These are phyloP conservation scores for Heliothis peltigera DNA, from an alignment of 2,888 invertebrate species.

Conservation along the genomic window DNA sequence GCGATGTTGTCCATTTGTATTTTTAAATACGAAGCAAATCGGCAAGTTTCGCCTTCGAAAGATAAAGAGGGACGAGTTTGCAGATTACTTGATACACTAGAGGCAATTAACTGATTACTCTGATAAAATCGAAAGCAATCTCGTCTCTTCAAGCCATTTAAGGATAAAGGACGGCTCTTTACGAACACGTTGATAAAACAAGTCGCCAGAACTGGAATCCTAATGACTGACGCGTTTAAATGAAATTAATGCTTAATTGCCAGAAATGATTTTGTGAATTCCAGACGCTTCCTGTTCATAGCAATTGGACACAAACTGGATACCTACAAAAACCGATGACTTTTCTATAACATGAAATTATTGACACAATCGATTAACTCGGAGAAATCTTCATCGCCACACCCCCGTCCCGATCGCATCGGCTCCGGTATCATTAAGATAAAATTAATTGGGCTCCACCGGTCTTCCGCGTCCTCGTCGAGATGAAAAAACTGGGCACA, in stretches of 20 bases:
- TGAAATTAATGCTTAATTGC: conserved; percentile 21
- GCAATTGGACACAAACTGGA: conserved; percentile 27
- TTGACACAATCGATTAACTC: conserved; percentile 78
- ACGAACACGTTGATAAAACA: conserved; percentile 19
- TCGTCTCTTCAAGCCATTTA: conserved; percentile 19
- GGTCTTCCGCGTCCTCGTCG: conserved; percentile 85
- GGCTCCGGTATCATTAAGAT: conserved; percentile 78
- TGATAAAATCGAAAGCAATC: conserved; percentile 48
- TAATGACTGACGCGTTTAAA: conserved; percentile 22
- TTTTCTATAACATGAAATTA: conserved; percentile 60
- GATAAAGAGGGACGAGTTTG: conserved; percentile 39
- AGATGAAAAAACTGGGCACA: conserved; percentile 84
- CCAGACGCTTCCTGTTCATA: conserved; percentile 2
- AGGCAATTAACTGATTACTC: conserved; percentile 55
- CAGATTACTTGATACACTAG: conserved; percentile 35
- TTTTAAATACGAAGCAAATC: conserved; percentile 35
- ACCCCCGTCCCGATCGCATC: conserved; percentile 62
- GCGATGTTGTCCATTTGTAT: neutral
- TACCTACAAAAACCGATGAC: conserved; percentile 52
- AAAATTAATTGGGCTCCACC: conserved; percentile 85
- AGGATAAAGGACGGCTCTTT: conserved; percentile 13
- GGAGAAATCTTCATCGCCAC: conserved; percentile 71
- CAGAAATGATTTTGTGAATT: conserved; percentile 8
- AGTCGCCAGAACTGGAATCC: conserved; percentile 26
- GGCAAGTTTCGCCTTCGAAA: conserved; percentile 24